Conservation (phyloP, 2,113 vertebrate species). For the Hippocampus comes region DNA sequence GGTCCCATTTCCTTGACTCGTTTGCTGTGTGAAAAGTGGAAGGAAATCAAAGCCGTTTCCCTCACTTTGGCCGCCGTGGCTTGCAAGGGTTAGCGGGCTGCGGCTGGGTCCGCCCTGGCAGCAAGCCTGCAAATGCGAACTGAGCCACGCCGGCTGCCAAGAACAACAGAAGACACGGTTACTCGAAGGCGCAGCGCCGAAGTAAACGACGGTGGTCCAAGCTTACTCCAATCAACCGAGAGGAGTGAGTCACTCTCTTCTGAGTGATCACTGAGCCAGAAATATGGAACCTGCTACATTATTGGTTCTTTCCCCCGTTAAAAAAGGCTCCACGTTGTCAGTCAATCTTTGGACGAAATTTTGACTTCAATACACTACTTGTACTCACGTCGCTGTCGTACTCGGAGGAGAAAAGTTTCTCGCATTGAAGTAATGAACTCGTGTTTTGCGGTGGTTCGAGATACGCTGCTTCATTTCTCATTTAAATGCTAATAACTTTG, state of each 20-base stretch:
- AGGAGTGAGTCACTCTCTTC: conserved; percentile 22
- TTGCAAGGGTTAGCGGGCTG: conserved; percentile 37
- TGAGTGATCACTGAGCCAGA: conserved; percentile 29
- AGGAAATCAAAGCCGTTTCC: conserved; percentile 70
- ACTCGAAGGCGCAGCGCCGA: conserved; percentile 45
- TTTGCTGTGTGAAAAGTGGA: conserved; percentile 69
- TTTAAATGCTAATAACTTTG: conserved; percentile 77
- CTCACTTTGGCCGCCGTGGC: conserved; percentile 45
- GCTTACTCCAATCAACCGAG: conserved; percentile 2
- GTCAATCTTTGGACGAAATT: not conserved
- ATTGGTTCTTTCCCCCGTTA: conserved; percentile 18
- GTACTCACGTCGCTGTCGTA: conserved; percentile 20
- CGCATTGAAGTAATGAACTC: conserved; percentile 31
- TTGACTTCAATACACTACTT: conserved; percentile 13
- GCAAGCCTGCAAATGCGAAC: conserved; percentile 42
- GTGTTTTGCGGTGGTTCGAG: conserved; percentile 51
- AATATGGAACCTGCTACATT: conserved; percentile 11
- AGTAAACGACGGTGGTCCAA: conserved; percentile 35
- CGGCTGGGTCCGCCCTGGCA: conserved; percentile 36
- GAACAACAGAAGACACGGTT: conserved; percentile 59
- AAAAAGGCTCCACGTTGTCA: not conserved
- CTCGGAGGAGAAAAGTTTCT: conserved; percentile 47
- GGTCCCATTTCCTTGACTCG: conserved; percentile 29
- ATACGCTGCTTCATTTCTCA: conserved; percentile 70
- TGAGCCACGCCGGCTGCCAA: conserved; percentile 44